Base-by-base conservation (phyloP, 2,113 vertebrate species). In the Dipodomys merriami region DNA sequence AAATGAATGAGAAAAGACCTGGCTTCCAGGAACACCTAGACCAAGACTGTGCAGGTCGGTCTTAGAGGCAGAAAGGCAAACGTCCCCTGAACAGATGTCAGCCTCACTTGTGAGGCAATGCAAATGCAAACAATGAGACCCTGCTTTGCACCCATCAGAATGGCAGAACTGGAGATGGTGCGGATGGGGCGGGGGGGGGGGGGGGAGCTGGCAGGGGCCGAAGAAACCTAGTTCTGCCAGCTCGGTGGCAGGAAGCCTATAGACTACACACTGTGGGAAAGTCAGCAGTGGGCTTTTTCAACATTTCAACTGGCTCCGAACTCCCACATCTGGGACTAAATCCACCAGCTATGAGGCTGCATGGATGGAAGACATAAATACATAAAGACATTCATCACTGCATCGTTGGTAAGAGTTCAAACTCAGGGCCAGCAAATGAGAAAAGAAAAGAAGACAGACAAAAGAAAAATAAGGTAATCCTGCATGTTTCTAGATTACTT, bases 71-170 rank as follows among this genome's bases (percentile, higher is more conserved):
- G 89, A 93, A 78, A 92, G 84, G 91, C 96, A 96, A 96, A 96
- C 49, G 72, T 39, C 78, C 95, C 73, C 83, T 91, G 77, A 91
- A 86, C 89, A 95, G 92, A 90, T 92, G 94, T 88, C 71, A 65
- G 91, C 74, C 91, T 82, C 74, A 60, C 95, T 92, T 95, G 93
- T 95, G 94, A 93, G 96, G 68, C 62, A 95, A 95, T 86, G 81
- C 91, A 94, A 93, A 96, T 81, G 86, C 92, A 93, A 87, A 93
- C 88, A 92, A 92, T 84, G 83, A 92, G 91, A 83, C 88, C 86
- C 94, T 96, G 91, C 92, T 94, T 96, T 96, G 96, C 88, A 95
- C 95, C 86, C 94, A 81, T 95, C 83, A 77, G 89, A 92, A 35
- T 92, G 91, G 95, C 90, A 84, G 95, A 96, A 96, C 91, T 62